Percentiles rank a stretch among this genome's conserved stretches.
phyloP scores from a whole-genome alignment of 64 coral and sea anemone species.

The Montipora foliosa region DNA sequence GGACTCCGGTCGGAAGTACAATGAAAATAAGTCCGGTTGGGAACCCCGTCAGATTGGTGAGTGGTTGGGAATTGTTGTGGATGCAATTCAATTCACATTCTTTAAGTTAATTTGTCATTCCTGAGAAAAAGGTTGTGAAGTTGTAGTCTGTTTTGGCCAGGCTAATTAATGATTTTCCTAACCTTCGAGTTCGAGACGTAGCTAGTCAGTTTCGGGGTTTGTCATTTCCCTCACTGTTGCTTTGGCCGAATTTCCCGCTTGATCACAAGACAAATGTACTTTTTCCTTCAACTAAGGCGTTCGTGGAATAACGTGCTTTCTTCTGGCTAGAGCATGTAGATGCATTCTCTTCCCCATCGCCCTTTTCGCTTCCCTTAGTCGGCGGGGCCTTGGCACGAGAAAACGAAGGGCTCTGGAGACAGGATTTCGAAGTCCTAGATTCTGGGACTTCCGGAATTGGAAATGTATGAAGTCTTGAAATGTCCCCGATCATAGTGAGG shows the following conservation, averaged over 20 bases:
- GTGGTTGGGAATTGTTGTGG: slow-evolving; percentile 59
- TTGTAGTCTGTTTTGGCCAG: no score
- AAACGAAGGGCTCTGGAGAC: no score
- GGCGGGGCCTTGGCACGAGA: no score
- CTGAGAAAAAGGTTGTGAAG: no score
- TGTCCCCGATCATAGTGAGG: no score
- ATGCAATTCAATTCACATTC: slow-evolving; percentile 41
- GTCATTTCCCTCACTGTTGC: slow-evolving; percentile 27
- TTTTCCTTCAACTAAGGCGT: not conserved
- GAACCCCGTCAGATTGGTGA: slow-evolving; percentile 56
- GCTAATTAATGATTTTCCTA: not conserved
- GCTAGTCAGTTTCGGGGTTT: slow-evolving; percentile 13
- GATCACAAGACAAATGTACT: no score
- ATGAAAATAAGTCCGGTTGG: slow-evolving; percentile 44
- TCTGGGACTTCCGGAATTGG: not conserved
- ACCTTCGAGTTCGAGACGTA: slow-evolving; percentile 41
- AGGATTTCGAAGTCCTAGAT: no score
- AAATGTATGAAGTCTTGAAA: no score
- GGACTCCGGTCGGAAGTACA: slow-evolving; percentile 33
- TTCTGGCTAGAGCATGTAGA: no score
- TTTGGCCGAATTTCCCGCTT: not conserved
- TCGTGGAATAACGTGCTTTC: slow-evolving; percentile 21
- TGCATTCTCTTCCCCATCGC: no score
- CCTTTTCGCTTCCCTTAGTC: no score
- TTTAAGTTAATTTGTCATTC: slow-evolving; percentile 18